phyloP scores from a whole-genome alignment of 2,797 vertebrate species.

The Tiaroga cobitis region DNA sequence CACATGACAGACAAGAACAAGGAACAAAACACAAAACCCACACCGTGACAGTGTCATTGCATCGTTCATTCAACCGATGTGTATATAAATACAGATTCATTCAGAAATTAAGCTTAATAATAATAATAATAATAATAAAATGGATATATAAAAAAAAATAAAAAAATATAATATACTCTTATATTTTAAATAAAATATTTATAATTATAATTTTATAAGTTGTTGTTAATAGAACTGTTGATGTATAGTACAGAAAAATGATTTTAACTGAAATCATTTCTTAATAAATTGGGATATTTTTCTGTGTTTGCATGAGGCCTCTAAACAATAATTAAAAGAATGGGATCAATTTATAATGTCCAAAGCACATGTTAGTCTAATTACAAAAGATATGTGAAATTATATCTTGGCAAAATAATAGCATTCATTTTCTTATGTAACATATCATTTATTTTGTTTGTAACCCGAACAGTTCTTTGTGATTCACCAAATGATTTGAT shows the following conservation, averaged over 20 bases:
- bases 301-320: neutral
- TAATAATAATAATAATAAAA: neutral
- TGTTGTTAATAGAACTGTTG: neutral
- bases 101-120: neutral
- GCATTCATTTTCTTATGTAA: neutral
- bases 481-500: neutral
- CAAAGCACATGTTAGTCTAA: neutral
- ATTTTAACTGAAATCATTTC: neutral
- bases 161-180: neutral
- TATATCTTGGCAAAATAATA: neutral
- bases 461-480: neutral
- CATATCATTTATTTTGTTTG: neutral
- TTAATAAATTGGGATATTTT: neutral
- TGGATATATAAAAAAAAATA: no score
- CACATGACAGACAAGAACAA: no score
- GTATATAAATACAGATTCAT: neutral
- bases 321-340: neutral
- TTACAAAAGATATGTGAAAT: neutral
- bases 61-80: neutral
- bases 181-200: neutral
- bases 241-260: neutral
- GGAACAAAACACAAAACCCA: no score
- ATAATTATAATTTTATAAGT: neutral
- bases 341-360: neutral
- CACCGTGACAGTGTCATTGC: no score